Evolutionary conservation across 2,888 invertebrate species (phyloP), one percentile per base, ranked within the genome.

Genomic region (Xylocampa areola): DNA sequence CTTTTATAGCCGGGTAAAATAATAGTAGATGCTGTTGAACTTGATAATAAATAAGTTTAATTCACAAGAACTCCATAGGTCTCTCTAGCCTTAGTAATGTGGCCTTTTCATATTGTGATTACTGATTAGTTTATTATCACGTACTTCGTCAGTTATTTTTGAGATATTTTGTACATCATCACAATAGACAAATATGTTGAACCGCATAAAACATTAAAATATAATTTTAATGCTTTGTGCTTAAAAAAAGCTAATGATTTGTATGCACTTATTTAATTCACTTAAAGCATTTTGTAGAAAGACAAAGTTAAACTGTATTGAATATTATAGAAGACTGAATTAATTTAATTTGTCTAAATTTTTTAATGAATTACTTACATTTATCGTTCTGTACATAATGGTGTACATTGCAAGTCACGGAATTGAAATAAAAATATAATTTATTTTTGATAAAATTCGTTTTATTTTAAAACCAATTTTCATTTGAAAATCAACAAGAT

Each of bases 241-340:
- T 50, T 19, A 13, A 16, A 44, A 44, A 49, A 17, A 36, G n/a
- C n/a, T n/a, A 53, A 13, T 10, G 10, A 37, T 66, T 33, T 43
- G 23, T 30, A 13, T 44, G 51, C 40, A 13, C 36, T 29, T 51
- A 7, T 41, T 19, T 60, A 59, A 37, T 45, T 41, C 39, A 33
- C 49, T 16, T 40, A 27, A 39, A 63, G 53, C 61, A 67, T 62
- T 60, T 63, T 75, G 55, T 70, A 75, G 74, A 53, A 62, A 49
- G 77, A 71, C 71, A 58, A 57, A 77, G 85, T 90, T 90, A 85
- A 90, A 91, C 87, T 90, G 89, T 90, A 88, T 80, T 79, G 86
- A 89, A 90, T 89, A 86, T 85, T 68, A 81, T 85, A 86, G 80
- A 92, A 93, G 93, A 92, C 93, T 93, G 93, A 93, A 85, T 87